phyloP scores from a whole-genome alignment of 2,113 vertebrate species.

The Urocitellus parryii region DNA sequence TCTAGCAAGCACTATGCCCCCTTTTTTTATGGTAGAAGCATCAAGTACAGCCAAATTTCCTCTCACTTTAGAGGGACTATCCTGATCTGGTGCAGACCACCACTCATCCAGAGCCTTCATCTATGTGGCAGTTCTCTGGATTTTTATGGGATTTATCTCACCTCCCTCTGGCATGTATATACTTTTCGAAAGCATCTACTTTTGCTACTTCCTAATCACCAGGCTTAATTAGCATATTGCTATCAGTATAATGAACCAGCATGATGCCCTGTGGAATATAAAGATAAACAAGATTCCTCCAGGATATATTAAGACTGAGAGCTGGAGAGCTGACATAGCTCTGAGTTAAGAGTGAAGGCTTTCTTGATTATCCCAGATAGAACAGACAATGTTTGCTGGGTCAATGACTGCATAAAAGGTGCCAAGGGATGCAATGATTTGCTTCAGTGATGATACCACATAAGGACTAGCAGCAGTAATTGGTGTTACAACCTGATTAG shows the following conservation, averaged over 20 bases:
- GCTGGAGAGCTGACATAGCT: neutral
- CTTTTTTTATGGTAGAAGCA: neutral
- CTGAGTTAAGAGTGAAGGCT: neutral
- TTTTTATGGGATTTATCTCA: neutral
- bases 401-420: conserved; percentile 33
- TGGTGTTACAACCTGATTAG: neutral
- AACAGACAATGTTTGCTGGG: conserved; percentile 48
- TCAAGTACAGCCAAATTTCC: neutral
- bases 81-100: neutral
- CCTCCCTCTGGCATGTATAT: neutral
- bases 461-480: neutral
- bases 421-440: neutral
- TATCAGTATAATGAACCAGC: conserved; percentile 6
- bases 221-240: neutral
- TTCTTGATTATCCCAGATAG: neutral
- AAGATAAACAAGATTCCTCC: conserved; percentile 4
- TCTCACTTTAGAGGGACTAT: neutral
- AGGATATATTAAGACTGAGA: conserved; percentile 20
- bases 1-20: neutral
- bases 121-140: neutral
- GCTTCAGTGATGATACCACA: neutral
- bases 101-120: neutral
- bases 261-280: neutral
- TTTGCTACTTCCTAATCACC: conserved; percentile 18
- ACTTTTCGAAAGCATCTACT: neutral